Evolutionary conservation across 1,140 invertebrate genomes (phyloP), one percentile per base, ranked within the genome.

Genomic region (Acromyrmex heyeri): DNA sequence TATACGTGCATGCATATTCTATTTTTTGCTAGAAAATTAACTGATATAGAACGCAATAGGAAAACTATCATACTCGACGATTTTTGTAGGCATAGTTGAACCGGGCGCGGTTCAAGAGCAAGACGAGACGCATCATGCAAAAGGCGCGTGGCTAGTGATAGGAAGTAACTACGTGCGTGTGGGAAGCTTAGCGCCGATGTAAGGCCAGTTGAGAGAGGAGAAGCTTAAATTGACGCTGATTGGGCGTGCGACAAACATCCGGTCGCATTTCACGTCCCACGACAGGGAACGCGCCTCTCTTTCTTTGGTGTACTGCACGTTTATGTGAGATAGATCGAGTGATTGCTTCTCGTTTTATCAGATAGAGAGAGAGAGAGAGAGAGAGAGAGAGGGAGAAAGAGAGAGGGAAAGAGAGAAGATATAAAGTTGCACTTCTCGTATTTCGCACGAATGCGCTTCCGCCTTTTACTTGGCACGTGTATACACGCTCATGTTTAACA

Each of bases 161-260:
- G 73, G 61, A 89, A 70, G 87, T 38, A 67, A 72, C 57, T 85
- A 53, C 62, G 38, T 75, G 87, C 53, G 72, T 69, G 53, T 77
- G 59, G 73, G 27, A 86, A 86, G 83, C 79, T 85, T 86, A 88
- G 81, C 86, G 87, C 86, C 86, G 77, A 83, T 27, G 65, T 75
- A 70, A 90, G 88, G 53, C 57, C 34, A 34, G 27, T 59, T n/a
- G 75, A 86, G 75, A 62, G 57, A 82, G 34, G 64, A 87, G 81
- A 88, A 61, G 91, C 53, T 90, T 91, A 91, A 93, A 93, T 93
- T 93, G 92, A 73, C 89, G 73, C 79, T 93, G 93, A 93, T 93
- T 93, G 92, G 91, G 85, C 81, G 82, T 88, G 88, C 86, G 87
- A 93, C 89, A 93, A 93, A 93, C 92, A 93, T 94, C 93, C 93